These are phyloP conservation scores for Diuraphis noxia DNA, from an alignment of 1,140 invertebrate genomes.

Conservation along the genomic window DNA sequence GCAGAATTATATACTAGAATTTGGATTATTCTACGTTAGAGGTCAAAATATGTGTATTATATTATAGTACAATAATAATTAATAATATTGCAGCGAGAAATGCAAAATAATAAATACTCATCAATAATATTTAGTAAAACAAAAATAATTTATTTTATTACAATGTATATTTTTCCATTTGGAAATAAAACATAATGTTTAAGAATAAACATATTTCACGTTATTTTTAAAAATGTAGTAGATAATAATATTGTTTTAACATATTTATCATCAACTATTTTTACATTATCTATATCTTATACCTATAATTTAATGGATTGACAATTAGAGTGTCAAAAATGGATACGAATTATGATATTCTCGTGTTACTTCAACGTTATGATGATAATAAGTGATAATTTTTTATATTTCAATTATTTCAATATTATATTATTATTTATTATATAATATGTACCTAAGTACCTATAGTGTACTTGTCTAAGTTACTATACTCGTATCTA, in stretches of 20 bases:
- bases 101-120: background rate
- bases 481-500: no score
- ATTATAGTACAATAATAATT: background rate
- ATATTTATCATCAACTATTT: background rate
- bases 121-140: background rate
- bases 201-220: background rate
- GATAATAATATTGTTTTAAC: background rate
- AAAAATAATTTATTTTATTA: background rate
- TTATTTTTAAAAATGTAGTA: background rate
- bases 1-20: background rate
- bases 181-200: background rate
- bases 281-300: background rate
- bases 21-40: background rate
- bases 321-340: background rate
- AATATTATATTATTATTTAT: background rate
- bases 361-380: background rate
- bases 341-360: background rate
- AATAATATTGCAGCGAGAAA: background rate
- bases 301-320: background rate
- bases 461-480: no score
- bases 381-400: no score
- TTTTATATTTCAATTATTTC: background rate
- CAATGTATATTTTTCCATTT: background rate
- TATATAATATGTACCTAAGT: no score
- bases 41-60: background rate